Conservation (phyloP, 1,140 invertebrate genomes). For the Bombus cullumanus region DNA sequence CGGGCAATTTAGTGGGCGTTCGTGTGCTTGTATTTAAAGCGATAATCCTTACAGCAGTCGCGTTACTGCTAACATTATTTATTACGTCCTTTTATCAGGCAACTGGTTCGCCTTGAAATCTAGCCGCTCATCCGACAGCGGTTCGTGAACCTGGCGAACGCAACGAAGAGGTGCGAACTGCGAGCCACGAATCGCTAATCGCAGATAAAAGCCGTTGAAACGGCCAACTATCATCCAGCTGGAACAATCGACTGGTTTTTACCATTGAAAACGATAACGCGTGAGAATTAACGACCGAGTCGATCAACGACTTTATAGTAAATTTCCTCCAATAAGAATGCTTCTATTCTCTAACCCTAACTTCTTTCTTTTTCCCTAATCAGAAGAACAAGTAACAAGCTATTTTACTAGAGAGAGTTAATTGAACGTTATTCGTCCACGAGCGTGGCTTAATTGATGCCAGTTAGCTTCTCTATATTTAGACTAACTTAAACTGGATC, state of each 20-base stretch:
- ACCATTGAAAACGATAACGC: background rate
- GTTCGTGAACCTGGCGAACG: slow-evolving; percentile 42
- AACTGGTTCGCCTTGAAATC: slow-evolving; percentile 68
- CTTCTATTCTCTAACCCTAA: background rate
- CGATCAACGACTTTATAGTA: background rate
- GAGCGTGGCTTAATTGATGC: slow-evolving; percentile 1
- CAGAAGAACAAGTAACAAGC: background rate
- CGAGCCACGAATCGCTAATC: slow-evolving; percentile 37
- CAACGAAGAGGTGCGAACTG: slow-evolving; percentile 10
- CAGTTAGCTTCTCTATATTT: slow-evolving; percentile 11
- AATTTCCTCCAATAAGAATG: background rate
- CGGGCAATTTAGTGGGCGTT: slow-evolving; percentile 61
- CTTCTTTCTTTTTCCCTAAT: background rate
- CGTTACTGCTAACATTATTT: slow-evolving; percentile 61
- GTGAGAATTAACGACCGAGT: background rate
- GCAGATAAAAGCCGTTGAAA: slow-evolving; percentile 4
- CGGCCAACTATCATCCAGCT: too few species aligned
- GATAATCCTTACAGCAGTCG: slow-evolving; percentile 60
- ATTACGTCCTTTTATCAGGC: slow-evolving; percentile 63
- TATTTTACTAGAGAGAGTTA: background rate
- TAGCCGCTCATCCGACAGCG: slow-evolving; percentile 48
- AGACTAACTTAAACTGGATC: background rate
- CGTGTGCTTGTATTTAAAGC: slow-evolving; percentile 55
- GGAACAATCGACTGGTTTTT: background rate
- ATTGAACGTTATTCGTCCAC: slow-evolving; percentile 4